Percentiles rank a stretch among this genome's conserved stretches.
These are phyloP conservation scores for Pocota personata DNA, from an alignment of 2,888 invertebrate genomes.

Conservation along the genomic window DNA sequence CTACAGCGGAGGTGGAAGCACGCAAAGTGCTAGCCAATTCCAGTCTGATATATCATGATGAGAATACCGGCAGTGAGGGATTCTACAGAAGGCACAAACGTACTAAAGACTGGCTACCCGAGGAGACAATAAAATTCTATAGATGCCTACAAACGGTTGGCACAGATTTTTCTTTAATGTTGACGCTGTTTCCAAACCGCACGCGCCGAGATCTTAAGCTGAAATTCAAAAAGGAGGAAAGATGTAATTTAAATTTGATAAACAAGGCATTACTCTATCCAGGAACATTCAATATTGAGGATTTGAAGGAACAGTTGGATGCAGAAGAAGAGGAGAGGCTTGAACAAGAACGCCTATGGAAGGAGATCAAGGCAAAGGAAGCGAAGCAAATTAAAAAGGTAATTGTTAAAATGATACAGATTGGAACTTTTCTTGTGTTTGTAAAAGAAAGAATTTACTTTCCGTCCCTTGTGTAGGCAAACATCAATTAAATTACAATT, in stretches of 20 bases:
- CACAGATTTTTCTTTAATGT: constrained; percentile 96
- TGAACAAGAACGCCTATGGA: constrained; percentile 75
- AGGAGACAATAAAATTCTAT: constrained; percentile 95
- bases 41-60: constrained; percentile 87
- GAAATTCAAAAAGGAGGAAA: constrained; percentile 97
- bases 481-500: no score
- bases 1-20: constrained; percentile 86
- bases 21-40: constrained; percentile 87
- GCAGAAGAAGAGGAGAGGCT: constrained; percentile 81
- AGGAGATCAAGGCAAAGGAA: constrained; percentile 76
- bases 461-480: no score
- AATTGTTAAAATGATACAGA: constrained; percentile 8
- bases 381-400: constrained; percentile 77
- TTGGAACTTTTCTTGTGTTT: no score
- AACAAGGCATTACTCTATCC: constrained; percentile 90
- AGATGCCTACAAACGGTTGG: constrained; percentile 94
- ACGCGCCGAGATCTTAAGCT: constrained; percentile 92
- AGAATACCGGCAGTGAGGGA: constrained; percentile 84
- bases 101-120: constrained; percentile 89
- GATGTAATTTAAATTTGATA: constrained; percentile 87
- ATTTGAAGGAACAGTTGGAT: constrained; percentile 85
- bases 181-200: constrained; percentile 90
- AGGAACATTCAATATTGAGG: constrained; percentile 87
- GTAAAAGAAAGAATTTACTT: no score
- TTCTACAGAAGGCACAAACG: constrained; percentile 87